Base-by-base conservation (phyloP, 2,888 invertebrate genomes). In the Hofmannophila pseudospretella region DNA sequence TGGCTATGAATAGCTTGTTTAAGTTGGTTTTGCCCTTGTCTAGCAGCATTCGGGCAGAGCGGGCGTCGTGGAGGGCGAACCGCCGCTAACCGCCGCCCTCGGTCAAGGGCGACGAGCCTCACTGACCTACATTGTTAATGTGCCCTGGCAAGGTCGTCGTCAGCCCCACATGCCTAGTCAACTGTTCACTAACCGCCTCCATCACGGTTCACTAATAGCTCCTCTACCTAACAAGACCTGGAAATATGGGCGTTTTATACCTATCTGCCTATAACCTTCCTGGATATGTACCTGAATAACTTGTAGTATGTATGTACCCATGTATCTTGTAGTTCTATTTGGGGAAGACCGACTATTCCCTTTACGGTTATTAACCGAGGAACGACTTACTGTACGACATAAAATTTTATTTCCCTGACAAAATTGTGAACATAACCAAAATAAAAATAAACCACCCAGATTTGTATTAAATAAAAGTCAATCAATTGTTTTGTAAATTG, bases 111-210 rank as follows among this genome's bases (percentile, higher is more conserved):
- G 54, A 39, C 53, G 62, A 51, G 67, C 62, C 71, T 71, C 60
- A 63, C 68, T 80, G 80, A 78, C 80, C 84, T 81, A 82, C 72
- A 81, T 81, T 58, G 55, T 58, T 72, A 68, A 72, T 71, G 60
- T 67, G 67, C 69, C 70, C 67, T 67, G 44, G 49, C 64, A 71
- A 76, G 74, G 76, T 75, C 60, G 52, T 51, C 37, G 34, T 44
- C 50, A 45, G 51, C 48, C 51, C 47, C 20, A 27, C 10, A 27
- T 27, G 27, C 11, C n/a, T 27, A 11, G n/a, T 10, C 27, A 27
- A 12, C 27, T 27, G 12, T 10, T 12, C 5, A 27, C 11, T 11
- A 10, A 7, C 10, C 10, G 27, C 27, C 11, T 11, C n/a, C 12
- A 5, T 27, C 27, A 27, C n/a, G 11, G 16, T 16, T 16, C 16